Evolutionary conservation across 2,888 invertebrate genomes (phyloP), one percentile per base, ranked within the genome.

Genomic region (Lycophotia porphyrea): DNA sequence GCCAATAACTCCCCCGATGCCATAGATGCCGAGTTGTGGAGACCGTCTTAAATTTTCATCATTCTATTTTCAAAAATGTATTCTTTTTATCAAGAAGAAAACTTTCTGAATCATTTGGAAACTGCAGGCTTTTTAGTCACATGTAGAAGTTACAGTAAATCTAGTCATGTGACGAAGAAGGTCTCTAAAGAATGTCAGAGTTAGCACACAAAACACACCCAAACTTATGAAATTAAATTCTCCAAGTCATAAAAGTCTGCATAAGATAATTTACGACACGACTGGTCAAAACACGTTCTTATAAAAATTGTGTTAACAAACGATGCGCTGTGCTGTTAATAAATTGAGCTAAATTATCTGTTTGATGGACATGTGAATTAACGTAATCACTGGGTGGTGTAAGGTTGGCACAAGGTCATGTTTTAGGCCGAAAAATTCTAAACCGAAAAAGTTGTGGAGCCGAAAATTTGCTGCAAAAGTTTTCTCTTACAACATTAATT

Each of bases 341-440:
- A 90, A 87, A 87, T 90, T 87, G 84, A 81, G 73, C 71, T 70
- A 81, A 89, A 86, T 84, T 76, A 68, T 80, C 67, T 71, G 82
- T 84, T 78, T 86, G 89, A 90, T 87, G 74, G 86, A 88, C 90
- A 86, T 91, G 90, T 84, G 89, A 91, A 84, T 87, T 77, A 81
- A 66, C 60, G 69, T 80, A 86, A 87, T 80, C 67, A 42, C 69
- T 68, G n/a, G 79, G 74, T 89, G 85, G 75, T 52, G 87, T 81
- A 86, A 88, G 83, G 24, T 76, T 27, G 66, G 60, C 52, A 31
- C 71, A 78, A 87, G 87, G 84, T 83, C 76, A 78, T 9, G 36
- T 39, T 58, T 44, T 34, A 36, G 67, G 80, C 63, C 74, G 76
- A 84, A 76, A 70, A 0, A 13, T 69, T 69, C 11, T 1, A 15